Percentiles rank a stretch among this genome's conserved stretches.
These are phyloP conservation scores for Sphaerophoria rueppellii DNA, from an alignment of 2,888 invertebrate species.

Conservation along the genomic window DNA sequence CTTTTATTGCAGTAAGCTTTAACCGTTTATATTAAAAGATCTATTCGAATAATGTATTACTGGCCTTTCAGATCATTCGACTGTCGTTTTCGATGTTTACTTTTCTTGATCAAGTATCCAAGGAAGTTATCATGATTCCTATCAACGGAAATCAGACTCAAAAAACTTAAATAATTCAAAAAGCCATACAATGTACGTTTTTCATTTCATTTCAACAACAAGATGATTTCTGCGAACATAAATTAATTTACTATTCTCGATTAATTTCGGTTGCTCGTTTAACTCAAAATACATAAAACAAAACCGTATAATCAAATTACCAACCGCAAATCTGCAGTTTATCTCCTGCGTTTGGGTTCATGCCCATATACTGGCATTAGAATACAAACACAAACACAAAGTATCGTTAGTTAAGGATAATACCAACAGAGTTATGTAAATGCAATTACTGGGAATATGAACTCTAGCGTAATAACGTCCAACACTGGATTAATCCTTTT, in stretches of 20 bases:
- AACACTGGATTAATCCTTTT: conserved; percentile 22
- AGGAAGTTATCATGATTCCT: not conserved
- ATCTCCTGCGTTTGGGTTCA: no score
- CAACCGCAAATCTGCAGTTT: no score
- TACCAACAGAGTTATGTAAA: not conserved
- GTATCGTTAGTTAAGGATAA: conserved; percentile 21
- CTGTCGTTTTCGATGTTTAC: conserved; percentile 56
- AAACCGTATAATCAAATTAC: no score
- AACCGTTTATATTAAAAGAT: not conserved
- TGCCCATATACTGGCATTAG: not conserved
- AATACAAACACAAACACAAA: conserved; percentile 9
- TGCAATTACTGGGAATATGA: conserved; percentile 10
- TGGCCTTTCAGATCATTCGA: conserved; percentile 31
- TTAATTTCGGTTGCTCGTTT: no score
- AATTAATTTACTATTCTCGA: no score
- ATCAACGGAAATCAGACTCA: not conserved
- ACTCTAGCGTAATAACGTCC: conserved; percentile 11
- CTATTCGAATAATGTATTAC: not conserved
- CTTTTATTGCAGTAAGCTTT: conserved; percentile 41
- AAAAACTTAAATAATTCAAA: not conserved
- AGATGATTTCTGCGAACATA: not conserved
- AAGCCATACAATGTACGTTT: not conserved
- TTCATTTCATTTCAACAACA: not conserved
- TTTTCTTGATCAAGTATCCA: not conserved
- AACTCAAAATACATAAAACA: no score